Conservation (phyloP, 1,140 invertebrate genomes). For the Aphis craccivora region DNA sequence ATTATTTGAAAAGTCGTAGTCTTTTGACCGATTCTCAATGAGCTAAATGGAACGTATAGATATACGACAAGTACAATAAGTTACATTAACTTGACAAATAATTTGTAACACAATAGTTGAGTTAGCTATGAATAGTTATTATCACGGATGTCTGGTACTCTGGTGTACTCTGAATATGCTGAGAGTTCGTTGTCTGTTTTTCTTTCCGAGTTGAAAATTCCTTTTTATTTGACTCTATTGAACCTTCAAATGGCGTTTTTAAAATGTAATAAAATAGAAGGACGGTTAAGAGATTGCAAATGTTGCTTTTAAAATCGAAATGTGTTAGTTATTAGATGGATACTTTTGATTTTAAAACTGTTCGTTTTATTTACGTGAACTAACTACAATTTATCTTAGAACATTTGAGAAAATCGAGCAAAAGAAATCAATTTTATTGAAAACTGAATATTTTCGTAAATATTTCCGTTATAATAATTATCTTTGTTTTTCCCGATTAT, state of each 20-base stretch:
- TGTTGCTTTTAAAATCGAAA: background rate
- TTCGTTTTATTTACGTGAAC: too few relatives aligned
- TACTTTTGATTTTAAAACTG: too few relatives aligned
- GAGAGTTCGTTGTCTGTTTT: background rate
- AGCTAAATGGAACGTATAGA: background rate
- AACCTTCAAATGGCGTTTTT: background rate
- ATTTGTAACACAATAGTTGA: background rate
- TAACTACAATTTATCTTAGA: too few relatives aligned
- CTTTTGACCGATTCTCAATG: background rate
- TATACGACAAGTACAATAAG: background rate
- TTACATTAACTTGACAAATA: background rate
- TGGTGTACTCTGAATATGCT: background rate
- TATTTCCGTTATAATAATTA: too few relatives aligned
- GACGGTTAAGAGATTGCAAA: background rate
- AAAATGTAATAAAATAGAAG: background rate
- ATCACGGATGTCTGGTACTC: background rate
- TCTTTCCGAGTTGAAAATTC: background rate
- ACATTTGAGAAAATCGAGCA: too few relatives aligned
- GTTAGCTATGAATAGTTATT: background rate
- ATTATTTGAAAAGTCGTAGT: background rate
- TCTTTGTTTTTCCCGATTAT: background rate
- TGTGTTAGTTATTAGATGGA: background rate
- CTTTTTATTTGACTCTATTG: background rate
- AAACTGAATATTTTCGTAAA: too few relatives aligned
- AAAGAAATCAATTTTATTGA: too few relatives aligned